These are phyloP conservation scores for Oreonectes daqikongensis DNA, from an alignment of 2,797 vertebrate species.

Conservation along the genomic window DNA sequence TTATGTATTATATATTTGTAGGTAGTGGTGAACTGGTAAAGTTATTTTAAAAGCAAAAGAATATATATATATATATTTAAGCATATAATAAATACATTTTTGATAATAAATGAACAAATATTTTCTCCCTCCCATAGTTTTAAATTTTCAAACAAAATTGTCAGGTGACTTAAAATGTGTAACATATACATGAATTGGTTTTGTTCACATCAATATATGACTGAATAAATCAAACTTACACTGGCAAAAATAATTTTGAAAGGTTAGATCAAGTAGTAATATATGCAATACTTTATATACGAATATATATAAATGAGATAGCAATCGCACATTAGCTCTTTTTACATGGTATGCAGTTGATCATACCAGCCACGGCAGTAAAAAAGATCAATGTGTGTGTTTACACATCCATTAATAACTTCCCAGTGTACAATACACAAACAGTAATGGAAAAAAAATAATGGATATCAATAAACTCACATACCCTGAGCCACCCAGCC, in stretches of 20 bases:
- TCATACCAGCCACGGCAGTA: neutral
- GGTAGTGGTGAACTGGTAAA: too few relatives aligned
- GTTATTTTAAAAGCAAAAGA: too few relatives aligned
- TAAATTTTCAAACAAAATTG: neutral
- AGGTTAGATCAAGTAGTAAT: neutral
- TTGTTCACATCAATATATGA: too few relatives aligned
- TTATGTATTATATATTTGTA: too few relatives aligned
- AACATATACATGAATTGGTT: too few relatives aligned
- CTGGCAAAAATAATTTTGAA: neutral
- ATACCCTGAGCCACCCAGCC: constrained; percentile 20
- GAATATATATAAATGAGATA: neutral
- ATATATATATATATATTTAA: too few relatives aligned
- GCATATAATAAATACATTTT: too few relatives aligned
- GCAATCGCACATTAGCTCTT: neutral
- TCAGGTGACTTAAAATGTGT: too few relatives aligned
- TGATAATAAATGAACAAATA: too few relatives aligned
- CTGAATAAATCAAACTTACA: too few relatives aligned
- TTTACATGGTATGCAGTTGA: neutral
- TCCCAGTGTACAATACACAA: constrained; percentile 35
- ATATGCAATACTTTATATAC: neutral
- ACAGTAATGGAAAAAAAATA: constrained; percentile 4
- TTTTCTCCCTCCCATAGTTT: too few relatives aligned
- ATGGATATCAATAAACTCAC: constrained; percentile 42
- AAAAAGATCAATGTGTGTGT: constrained; percentile 37
- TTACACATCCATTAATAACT: constrained; percentile 45